These are phyloP conservation scores for Melinopterus prodromus DNA, from an alignment of 2,888 invertebrate genomes.

Conservation along the genomic window DNA sequence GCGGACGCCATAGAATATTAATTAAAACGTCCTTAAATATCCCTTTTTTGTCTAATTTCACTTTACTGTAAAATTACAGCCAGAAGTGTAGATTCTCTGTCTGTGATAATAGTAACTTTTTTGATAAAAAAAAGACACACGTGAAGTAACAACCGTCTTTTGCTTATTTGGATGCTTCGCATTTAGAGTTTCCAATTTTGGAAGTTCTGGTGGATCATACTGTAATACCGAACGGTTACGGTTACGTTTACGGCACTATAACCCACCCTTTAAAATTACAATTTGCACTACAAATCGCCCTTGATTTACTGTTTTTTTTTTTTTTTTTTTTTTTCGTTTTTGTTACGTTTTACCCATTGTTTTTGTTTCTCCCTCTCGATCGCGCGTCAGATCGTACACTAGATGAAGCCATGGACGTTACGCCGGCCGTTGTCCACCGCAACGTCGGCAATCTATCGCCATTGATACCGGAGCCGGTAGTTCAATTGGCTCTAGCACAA, in stretches of 20 bases:
- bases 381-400: slow-evolving; percentile 37
- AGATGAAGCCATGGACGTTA: slow-evolving; percentile 43
- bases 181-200: too few species aligned
- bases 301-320: slow-evolving; percentile 17
- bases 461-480: slow-evolving; percentile 63
- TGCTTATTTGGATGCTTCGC: not conserved
- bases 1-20: too few species aligned
- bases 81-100: not conserved
- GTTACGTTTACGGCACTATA: too few species aligned
- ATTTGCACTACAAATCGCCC: too few species aligned
- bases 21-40: too few species aligned
- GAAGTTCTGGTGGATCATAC: too few species aligned
- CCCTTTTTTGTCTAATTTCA: too few species aligned
- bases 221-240: too few species aligned
- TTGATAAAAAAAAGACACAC: not conserved
- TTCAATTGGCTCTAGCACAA: slow-evolving; percentile 60
- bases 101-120: not conserved
- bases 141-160: not conserved
- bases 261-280: too few species aligned
- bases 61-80: too few species aligned
- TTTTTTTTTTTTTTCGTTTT: slow-evolving; percentile 11
- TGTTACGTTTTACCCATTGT: slow-evolving; percentile 15
- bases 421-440: slow-evolving; percentile 46
- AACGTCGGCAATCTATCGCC: slow-evolving; percentile 50
- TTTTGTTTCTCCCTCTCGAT: slow-evolving; percentile 8